These are phyloP conservation scores for Bombus turneri DNA, from an alignment of 1,140 invertebrate species.

Conservation along the genomic window DNA sequence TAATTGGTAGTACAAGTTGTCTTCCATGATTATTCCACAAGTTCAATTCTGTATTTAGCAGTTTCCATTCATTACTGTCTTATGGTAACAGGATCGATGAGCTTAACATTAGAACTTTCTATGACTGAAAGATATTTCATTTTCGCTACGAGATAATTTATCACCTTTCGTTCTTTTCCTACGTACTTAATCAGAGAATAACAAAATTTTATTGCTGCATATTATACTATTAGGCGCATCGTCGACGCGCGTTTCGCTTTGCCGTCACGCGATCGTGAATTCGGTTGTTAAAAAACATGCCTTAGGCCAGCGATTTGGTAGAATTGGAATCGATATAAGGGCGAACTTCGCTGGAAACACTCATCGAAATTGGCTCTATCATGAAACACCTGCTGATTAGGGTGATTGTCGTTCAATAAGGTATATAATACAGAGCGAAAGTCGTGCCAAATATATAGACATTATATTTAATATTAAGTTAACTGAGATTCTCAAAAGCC, in stretches of 20 bases:
- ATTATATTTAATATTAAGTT: too few relatives aligned
- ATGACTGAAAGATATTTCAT: background rate
- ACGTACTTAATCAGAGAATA: slow-evolving; percentile 17
- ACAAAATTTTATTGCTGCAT: slow-evolving; percentile 71
- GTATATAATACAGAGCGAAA: background rate
- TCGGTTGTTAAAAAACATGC: slow-evolving; percentile 46
- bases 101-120: background rate
- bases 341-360: slow-evolving; percentile 55
- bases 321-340: slow-evolving; percentile 71
- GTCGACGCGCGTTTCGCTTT: slow-evolving; percentile 72
- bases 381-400: slow-evolving; percentile 45
- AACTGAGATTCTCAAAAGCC: too few relatives aligned
- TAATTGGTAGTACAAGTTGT: slow-evolving; percentile 30
- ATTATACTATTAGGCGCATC: slow-evolving; percentile 76
- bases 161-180: slow-evolving; percentile 22
- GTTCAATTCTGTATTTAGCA: slow-evolving; percentile 9
- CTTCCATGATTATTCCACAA: slow-evolving; percentile 35
- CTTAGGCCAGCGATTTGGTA: slow-evolving; percentile 72
- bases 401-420: slow-evolving; percentile 16
- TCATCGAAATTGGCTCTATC: slow-evolving; percentile 54
- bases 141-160: slow-evolving; percentile 55
- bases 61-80: too few relatives aligned
- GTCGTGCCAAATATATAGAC: too few relatives aligned
- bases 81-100: too few relatives aligned
- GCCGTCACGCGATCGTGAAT: slow-evolving; percentile 77